Conservation (phyloP, 2,888 invertebrate species). For the Calliopum simillimum region DNA sequence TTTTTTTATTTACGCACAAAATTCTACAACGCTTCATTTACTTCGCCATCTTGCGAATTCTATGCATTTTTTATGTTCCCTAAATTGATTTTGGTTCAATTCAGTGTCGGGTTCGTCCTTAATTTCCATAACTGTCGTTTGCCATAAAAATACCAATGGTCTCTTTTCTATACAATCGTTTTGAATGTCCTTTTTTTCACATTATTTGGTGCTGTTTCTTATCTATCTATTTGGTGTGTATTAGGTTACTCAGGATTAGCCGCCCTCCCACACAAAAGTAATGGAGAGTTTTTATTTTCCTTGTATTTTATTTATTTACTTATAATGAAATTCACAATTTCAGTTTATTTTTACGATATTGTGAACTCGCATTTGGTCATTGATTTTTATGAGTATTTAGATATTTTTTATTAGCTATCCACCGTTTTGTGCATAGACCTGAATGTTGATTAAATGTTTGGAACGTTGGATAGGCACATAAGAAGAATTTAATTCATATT, state of each 20-base stretch:
- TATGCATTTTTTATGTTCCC: neutral
- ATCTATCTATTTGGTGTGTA: neutral
- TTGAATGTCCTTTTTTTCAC: neutral
- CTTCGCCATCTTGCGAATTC: neutral
- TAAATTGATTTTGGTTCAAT: conserved; percentile 7
- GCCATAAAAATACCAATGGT: neutral
- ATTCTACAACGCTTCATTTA: conserved; percentile 3
- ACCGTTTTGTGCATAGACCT: too few relatives aligned
- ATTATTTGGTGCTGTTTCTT: neutral
- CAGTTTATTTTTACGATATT: neutral
- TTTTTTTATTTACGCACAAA: neutral
- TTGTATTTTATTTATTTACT: too few relatives aligned
- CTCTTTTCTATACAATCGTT: neutral
- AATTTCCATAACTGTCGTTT: neutral
- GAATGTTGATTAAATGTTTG: too few relatives aligned
- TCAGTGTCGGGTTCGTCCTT: neutral
- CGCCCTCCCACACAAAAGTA: neutral
- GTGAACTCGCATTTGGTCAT: conserved; percentile 13
- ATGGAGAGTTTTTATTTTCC: too few relatives aligned
- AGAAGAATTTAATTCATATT: too few relatives aligned
- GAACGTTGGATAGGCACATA: too few relatives aligned
- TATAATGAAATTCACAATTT: too few relatives aligned
- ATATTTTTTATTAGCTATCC: too few relatives aligned
- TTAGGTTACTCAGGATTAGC: neutral
- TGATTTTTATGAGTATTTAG: conserved; percentile 17